A percentile compares a stretch with the other conserved stretches of the same genome.
Conservation (phyloP, 2,888 invertebrate genomes). For the Notodonta ziczac region DNA sequence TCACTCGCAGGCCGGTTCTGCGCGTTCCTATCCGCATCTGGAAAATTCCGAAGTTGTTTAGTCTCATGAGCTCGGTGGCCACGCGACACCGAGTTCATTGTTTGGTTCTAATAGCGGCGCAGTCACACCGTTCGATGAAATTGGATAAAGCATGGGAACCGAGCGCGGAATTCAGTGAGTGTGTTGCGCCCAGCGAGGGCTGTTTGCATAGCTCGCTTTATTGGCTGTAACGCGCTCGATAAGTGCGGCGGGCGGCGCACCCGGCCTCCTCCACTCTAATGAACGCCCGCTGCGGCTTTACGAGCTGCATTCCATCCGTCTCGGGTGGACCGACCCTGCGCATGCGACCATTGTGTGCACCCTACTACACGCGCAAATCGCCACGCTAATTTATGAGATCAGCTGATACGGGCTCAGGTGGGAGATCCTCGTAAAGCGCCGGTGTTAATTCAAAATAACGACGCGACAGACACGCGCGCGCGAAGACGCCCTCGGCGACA, state of each 20-base stretch:
- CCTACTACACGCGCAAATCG: constrained; percentile 11
- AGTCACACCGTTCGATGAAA: constrained; percentile 76
- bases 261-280: constrained; percentile 59
- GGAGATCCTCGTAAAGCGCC: constrained; percentile 16
- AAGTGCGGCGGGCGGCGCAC: constrained; percentile 52
- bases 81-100: constrained; percentile 75
- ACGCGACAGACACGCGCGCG: constrained; percentile 37
- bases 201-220: constrained; percentile 82
- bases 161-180: constrained; percentile 73
- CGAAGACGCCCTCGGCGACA: constrained; percentile 50
- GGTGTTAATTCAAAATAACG: constrained; percentile 21
- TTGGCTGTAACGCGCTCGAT: constrained; percentile 75
- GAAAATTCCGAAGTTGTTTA: constrained; percentile 65
- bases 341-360: constrained; percentile 37
- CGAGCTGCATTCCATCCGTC: constrained; percentile 61
- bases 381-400: constrained; percentile 35
- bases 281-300: constrained; percentile 62
- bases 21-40: constrained; percentile 54
- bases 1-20: constrained; percentile 32
- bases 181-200: constrained; percentile 59
- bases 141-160: constrained; percentile 83
- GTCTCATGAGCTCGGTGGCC: constrained; percentile 63
- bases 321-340: constrained; percentile 35
- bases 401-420: constrained; percentile 46
- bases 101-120: constrained; percentile 70